phyloP scores from a whole-genome alignment of 2,113 vertebrate species.

The Pristiophorus japonicus region DNA sequence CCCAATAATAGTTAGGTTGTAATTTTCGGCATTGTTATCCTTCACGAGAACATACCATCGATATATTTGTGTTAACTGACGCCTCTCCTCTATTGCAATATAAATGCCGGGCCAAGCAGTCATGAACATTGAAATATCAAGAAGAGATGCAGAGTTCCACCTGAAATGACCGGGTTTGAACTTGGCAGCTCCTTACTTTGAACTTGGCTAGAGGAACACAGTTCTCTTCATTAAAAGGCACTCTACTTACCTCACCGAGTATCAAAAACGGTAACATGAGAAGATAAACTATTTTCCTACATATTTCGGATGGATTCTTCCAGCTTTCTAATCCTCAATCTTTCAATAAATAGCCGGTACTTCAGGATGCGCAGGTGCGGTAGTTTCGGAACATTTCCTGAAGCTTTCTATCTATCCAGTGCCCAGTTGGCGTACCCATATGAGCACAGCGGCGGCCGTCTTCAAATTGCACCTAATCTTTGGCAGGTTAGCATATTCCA shows the following conservation, averaged over 20 bases:
- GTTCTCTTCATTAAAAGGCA: background rate
- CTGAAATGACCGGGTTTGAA: constrained; percentile 8
- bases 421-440: background rate
- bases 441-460: background rate
- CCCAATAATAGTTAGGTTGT: background rate
- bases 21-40: background rate
- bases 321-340: background rate
- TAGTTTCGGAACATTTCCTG: background rate
- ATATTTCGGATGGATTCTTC: background rate
- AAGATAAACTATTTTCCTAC: background rate
- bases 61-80: background rate
- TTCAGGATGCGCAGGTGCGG: background rate
- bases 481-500: background rate
- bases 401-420: too few species aligned
- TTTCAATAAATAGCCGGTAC: constrained; percentile 1
- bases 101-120: too few species aligned
- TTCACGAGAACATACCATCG: background rate
- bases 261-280: background rate
- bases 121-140: background rate
- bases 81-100: background rate
- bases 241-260: background rate
- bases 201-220: constrained; percentile 7
- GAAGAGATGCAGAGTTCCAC: background rate
- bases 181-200: constrained; percentile 26
- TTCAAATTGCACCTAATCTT: constrained; percentile 4